Evolutionary conservation across 2,113 vertebrate genomes (phyloP).

Genomic region (Gymnorhina tibicen): DNA sequence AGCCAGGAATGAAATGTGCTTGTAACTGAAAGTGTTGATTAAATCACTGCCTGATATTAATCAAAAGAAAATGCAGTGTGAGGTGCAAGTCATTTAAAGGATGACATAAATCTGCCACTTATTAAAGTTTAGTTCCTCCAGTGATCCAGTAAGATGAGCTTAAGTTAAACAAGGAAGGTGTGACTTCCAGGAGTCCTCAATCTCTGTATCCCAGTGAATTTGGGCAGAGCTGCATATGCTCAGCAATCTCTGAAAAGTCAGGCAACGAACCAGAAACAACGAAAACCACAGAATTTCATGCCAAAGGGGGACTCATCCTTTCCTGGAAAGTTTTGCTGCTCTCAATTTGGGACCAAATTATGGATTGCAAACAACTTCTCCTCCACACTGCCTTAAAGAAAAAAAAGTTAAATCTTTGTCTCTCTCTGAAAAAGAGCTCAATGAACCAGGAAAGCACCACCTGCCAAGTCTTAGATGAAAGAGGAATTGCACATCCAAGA

Average conservation of each 20-base stretch:
- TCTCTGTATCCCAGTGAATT: background rate
- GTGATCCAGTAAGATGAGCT: background rate
- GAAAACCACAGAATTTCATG: background rate
- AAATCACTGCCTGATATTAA: slow-evolving; percentile 14
- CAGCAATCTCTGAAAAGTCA: background rate
- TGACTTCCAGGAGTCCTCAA: background rate
- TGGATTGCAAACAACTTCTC: background rate
- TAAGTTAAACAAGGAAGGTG: background rate
- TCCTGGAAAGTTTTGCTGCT: slow-evolving; percentile 13
- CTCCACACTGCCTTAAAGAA: background rate
- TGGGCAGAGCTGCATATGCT: background rate
- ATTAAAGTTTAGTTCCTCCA: background rate
- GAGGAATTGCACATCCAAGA: background rate
- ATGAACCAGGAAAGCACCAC: background rate
- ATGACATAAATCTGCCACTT: background rate
- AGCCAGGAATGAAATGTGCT: slow-evolving; percentile 20
- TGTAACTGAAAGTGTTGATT: background rate
- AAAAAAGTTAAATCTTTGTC: background rate
- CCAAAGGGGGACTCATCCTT: slow-evolving; percentile 22
- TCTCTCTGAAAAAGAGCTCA: background rate
- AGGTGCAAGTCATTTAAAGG: background rate
- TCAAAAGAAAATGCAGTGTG: background rate
- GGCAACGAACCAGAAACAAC: background rate
- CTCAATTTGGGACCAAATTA: background rate
- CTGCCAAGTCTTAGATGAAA: background rate